Evolutionary conservation across 2,113 vertebrate species (phyloP).

Genomic region (Philantomba maxwellii): DNA sequence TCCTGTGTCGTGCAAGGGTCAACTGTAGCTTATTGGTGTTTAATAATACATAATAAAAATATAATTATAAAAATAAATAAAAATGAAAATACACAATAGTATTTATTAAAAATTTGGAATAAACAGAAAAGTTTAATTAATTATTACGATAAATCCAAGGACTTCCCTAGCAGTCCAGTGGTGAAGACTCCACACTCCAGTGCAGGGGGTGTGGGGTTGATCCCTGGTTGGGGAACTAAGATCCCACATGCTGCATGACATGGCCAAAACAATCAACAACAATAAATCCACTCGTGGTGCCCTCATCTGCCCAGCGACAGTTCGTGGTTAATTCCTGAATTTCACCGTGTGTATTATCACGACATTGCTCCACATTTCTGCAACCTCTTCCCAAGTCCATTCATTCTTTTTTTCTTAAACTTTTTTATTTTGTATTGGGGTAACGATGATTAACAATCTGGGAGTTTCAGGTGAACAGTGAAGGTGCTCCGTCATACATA

Average conservation of each 20-base stretch:
- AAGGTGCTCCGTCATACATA: background rate
- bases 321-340: background rate
- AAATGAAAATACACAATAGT: background rate
- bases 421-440: background rate
- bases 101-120: background rate
- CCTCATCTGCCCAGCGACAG: background rate
- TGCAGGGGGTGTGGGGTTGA: background rate
- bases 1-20: background rate
- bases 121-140: background rate
- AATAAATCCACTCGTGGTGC: fast-evolving
- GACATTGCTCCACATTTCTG: fast-evolving
- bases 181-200: background rate
- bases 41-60: background rate
- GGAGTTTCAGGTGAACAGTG: background rate
- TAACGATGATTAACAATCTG: background rate
- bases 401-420: background rate
- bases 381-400: background rate
- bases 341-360: fast-evolving
- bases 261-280: too few relatives aligned
- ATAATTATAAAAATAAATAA: background rate
- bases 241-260: background rate
- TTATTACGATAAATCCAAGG: background rate
- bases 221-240: background rate
- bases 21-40: background rate
- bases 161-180: background rate